Conservation (phyloP, 2,888 invertebrate species). For the Polyommatus icarus region DNA sequence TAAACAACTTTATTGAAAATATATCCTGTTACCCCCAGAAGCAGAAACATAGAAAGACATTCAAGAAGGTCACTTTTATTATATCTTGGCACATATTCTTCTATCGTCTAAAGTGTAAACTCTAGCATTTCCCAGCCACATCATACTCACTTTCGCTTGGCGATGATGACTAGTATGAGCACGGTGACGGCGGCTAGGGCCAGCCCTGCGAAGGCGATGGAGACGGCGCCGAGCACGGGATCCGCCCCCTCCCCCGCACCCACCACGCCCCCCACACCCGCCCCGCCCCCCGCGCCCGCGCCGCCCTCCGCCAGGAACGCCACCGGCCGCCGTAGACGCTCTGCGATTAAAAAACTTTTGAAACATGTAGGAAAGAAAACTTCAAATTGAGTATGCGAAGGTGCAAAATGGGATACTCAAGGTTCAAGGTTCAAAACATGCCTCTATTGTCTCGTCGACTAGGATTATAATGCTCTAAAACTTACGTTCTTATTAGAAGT, state of each 20-base stretch:
- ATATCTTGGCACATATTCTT: too few relatives aligned
- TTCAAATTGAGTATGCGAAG: constrained; percentile 7
- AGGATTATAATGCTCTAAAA: not conserved
- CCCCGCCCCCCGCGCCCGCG: constrained; percentile 45
- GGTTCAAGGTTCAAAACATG: not conserved
- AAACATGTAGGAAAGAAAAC: not conserved
- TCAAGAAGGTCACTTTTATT: too few relatives aligned
- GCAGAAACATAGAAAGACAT: too few relatives aligned
- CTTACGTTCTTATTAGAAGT: not conserved
- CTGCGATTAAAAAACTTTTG: constrained; percentile 44
- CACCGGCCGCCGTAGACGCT: constrained; percentile 69
- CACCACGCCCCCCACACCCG: constrained; percentile 41
- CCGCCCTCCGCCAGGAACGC: constrained; percentile 67
- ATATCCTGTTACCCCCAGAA: too few relatives aligned
- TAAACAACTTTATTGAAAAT: too few relatives aligned
- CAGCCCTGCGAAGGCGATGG: constrained; percentile 70
- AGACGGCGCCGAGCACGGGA: constrained; percentile 69
- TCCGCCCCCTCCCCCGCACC: constrained; percentile 66
- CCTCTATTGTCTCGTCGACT: not conserved
- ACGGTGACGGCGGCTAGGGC: constrained; percentile 71
- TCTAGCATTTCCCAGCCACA: too few relatives aligned
- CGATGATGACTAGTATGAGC: constrained; percentile 63
- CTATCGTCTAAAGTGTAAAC: too few relatives aligned
- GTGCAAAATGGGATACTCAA: not conserved
- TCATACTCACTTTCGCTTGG: constrained; percentile 58